Base-by-base conservation (phyloP, 2,888 invertebrate species). In the Tachina lurida region DNA sequence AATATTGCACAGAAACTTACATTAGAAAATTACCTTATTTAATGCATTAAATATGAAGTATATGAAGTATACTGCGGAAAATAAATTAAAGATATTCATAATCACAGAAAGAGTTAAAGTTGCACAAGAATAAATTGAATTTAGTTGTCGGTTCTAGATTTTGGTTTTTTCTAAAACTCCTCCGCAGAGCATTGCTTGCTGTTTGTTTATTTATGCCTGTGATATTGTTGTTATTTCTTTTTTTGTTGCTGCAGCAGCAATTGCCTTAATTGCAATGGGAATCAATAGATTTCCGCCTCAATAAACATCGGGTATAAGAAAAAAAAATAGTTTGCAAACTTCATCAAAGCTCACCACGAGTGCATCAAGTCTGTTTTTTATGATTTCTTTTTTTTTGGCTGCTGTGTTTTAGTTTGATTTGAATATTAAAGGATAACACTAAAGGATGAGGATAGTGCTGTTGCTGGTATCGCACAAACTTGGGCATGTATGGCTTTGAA, bases 191-290 rank as follows among this genome's bases (percentile, higher is more conserved):
- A 65, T 49, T 41, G 56, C 19, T 49, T 41, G 54, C 65, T 80
- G 63, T 22, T 68, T 78, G 58, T 68, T 77, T 84, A 54, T 73
- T 67, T 81, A 52, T 71, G 75, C 45, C 65, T 15, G 22, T 70
- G 49, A 19, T 45, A 43, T 71, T 68, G 68, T 52, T 63, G 63
- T 68, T 79, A 19, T 39, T n/a, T n/a, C n/a, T n/a, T n/a, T n/a
- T 31, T 31, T 31, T 5, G 31, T 31, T 79, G 9, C 31, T 60
- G 10, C 54, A 67, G 10, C 60, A 81, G 76, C 84, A 81, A 85
- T 86, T 86, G 65, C 75, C 73, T 76, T 83, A 86, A 83, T 86
- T 86, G 86, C 79, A 79, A 41, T 75, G 83, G 79, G 79, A 83
- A 75, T 75, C 75, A 67, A 79, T 79, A 75, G 76, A 86, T 67